Base-by-base conservation (phyloP, 2,797 vertebrate genomes). In the Acrossocheilus wenchowensis region DNA sequence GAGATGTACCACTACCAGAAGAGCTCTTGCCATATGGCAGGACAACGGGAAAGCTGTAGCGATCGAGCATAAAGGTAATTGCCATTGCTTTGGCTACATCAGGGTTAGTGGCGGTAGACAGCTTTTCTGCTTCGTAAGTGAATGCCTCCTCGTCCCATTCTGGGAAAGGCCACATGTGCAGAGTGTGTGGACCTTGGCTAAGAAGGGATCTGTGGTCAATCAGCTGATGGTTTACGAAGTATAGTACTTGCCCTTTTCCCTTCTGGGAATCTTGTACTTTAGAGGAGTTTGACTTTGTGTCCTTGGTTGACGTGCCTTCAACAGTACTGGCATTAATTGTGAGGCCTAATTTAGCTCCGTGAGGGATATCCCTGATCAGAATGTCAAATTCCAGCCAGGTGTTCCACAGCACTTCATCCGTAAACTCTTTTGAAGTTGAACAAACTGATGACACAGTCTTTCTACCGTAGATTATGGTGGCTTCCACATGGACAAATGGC, bases 321-420 rank as follows among this genome's bases (percentile, higher is more conserved):
- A 78, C 79, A 23, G 43, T 54, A 19, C 86, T 72, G 0, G 91
- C 78, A 66, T 93, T 95, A 34, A 96, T 92, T 8, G 93, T 95
- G 71, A 96, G 92, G 14, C 93, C 93, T 52, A 96, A 88, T 91
- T 96, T 95, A 15, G 94, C 91, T 17, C 95, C 96, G 41, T 94
- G 93, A 15, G 95, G 96, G 60, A 96, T 91, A 87, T 96, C 93
- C 48, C 90, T 93, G 73, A 96, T 91, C 15, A 91, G 88, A 52
- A 96, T 83, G 34, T 96, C 94, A 89, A 96, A 96, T 39, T 95
- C 93, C 62, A 96, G 86, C 96, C 96, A 96, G 62, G 93, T 92
- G 45, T 96, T 96, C 96, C 95, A 96, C 57, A 96, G 84, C 7
- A 96, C 94, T 88, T 96, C 96, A n/a, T 96, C 94, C 64, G 90